Evolutionary conservation across 2,888 invertebrate species (phyloP).

Genomic region (Argyra leucocephala): DNA sequence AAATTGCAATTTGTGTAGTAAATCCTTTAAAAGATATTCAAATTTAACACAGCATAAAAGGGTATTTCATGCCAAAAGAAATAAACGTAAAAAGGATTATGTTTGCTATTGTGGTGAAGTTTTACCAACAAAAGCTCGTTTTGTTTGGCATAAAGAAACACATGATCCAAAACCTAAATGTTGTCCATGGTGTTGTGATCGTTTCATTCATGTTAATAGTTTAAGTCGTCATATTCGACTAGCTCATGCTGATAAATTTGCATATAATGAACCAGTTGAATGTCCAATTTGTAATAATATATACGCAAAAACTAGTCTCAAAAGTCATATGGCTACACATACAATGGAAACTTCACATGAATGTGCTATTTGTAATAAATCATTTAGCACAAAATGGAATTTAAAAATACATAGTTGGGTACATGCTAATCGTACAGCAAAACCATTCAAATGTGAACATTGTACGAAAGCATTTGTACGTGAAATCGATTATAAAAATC

Average conservation of each 20-base stretch:
- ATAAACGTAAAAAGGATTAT: slow-evolving; percentile 60
- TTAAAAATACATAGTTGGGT: slow-evolving; percentile 82
- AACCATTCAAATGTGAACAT: slow-evolving; percentile 73
- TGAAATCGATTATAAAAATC: slow-evolving; percentile 68
- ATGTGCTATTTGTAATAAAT: slow-evolving; percentile 74
- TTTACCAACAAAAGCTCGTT: slow-evolving; percentile 72
- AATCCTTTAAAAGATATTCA: slow-evolving; percentile 71
- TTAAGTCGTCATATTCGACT: slow-evolving; percentile 74
- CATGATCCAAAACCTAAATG: slow-evolving; percentile 75
- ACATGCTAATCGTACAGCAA: slow-evolving; percentile 70
- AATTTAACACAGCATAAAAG: slow-evolving; percentile 78
- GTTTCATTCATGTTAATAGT: slow-evolving; percentile 75
- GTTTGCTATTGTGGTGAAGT: slow-evolving; percentile 72
- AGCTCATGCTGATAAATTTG: slow-evolving; percentile 67
- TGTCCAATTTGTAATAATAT: slow-evolving; percentile 59
- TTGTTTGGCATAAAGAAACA: slow-evolving; percentile 77
- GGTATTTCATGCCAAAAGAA: slow-evolving; percentile 63
- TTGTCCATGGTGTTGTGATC: slow-evolving; percentile 75
- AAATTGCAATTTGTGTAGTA: slow-evolving; percentile 70
- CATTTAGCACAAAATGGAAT: slow-evolving; percentile 84
- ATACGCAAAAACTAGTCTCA: slow-evolving; percentile 68
- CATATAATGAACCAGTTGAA: slow-evolving; percentile 55
- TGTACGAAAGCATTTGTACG: slow-evolving; percentile 80
- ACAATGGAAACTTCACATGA: slow-evolving; percentile 64
- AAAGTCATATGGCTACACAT: slow-evolving; percentile 71